Evolutionary conservation across 2,888 invertebrate species (phyloP), one percentile per base, ranked within the genome.

Genomic region (Furcula furcula): DNA sequence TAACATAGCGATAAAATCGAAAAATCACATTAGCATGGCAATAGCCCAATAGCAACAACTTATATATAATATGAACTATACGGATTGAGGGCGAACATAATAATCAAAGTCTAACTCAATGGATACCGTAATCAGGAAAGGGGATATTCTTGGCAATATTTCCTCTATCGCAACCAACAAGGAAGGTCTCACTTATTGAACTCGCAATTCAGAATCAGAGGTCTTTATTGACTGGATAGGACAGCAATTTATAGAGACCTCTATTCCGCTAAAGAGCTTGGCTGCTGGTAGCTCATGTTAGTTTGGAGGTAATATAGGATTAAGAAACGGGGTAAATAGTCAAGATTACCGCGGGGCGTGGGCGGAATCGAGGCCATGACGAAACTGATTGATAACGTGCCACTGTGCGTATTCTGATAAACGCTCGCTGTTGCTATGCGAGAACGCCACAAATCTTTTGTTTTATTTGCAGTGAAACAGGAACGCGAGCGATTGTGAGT

Each of bases 361-460:
- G 85, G 81, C 71, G 57, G 56, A 74, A 83, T 82, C 63, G 81
- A 67, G 85, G 85, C 62, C 84, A 75, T 74, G 79, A 79, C 82
- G 82, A 77, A 81, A 83, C 73, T 79, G 82, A 82, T 83, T 85
- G 85, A 86, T 87, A 85, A 82, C 74, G 70, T 64, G 60, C 55
- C 53, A 60, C 62, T 55, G 67, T 65, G 70, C 67, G 64, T 71
- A 68, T 63, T 69, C 71, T 74, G 77, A 70, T 66, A 64, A 63
- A 61, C 53, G 50, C 43, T 49, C 51, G 54, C 52, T 68, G 79
- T 81, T 77, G 69, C 82, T 65, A 77, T 63, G 73, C 65, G 48
- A 54, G 40, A 44, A 40, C 31, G 31, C 30, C 36, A 39, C 40
- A 13, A 12, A 23, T 31, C 31, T 37, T 34, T 44, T 49, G 49